Base-by-base conservation (phyloP, 2,113 vertebrate species). In the Protobothrops flavoviridis region DNA sequence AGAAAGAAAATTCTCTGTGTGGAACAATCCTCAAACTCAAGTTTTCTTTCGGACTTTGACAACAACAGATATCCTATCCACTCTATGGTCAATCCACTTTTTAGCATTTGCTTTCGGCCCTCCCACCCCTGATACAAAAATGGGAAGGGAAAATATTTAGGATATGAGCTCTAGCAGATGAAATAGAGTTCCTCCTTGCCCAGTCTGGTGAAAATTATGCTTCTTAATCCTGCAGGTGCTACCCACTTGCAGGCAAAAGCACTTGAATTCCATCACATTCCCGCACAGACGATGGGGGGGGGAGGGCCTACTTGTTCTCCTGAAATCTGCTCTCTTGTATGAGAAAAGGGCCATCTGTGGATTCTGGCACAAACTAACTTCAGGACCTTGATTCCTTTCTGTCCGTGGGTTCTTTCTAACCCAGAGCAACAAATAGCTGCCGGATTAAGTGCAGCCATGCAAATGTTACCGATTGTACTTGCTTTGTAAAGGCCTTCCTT, bases 281-380 rank as follows among this genome's bases (percentile, higher is more conserved):
- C 56, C 43, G 92, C 17, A 21, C 39, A 86, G 12, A 10, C 24
- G 48, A 86, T 45, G 48, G 48, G 89, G 11, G 56, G 4, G 6
- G 2, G 24, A n/a, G 87, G 50, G 55, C 45, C 95, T 48, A n/a
- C 93, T 95, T 94, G 56, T 0, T 0, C 90, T 95, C 94, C 95
- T 94, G 61, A 92, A 94, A 92, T 91, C 91, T 0, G 0, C 2
- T 93, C 81, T 89, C 92, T 52, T 56, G 85, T 88, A 93, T 94
- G 94, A 96, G 94, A 97, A 96, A 97, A 96, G 57, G 92, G 90
- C 96, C 96, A 97, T 96, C 97, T 97, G 97, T 97, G 96, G 92
- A 93, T 97, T 96, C 96, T 97, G 96, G 96, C 96, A 97, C 94
- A 88, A 93, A 91, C 0, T 94, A 92, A 94, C 81, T 94, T 96